Evolutionary conservation across 37 sponge, comb jelly and placozoan species (phyloP), one percentile per base, ranked within the genome.

Genomic region (Chondrosia reniformis): DNA sequence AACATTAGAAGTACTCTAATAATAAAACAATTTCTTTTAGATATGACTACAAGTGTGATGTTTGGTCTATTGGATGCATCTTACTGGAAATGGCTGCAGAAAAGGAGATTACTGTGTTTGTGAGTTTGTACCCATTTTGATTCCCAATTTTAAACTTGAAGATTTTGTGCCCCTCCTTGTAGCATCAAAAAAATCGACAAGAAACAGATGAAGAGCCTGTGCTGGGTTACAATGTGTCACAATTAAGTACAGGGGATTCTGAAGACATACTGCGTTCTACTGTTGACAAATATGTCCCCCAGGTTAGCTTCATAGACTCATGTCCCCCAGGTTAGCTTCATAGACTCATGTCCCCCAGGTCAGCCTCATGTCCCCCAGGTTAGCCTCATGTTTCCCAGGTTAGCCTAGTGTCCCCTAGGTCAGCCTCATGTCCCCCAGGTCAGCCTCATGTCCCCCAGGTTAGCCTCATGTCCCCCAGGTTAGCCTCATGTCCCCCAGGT

Each of bases 21-120:
- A 31, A 12, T 17, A 49, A 17, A 19, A 19, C 12, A 49, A 49
- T 49, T 12, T 49, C 17, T 12, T 17, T 49, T 45, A 94, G 94
- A 34, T 94, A 94, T 79, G 88, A 89, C 76, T 45, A 34, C 55
- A 87, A 85, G 40, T 94, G 91, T 84, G 96, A 96, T 55, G 90
- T 96, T 46, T 96, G 96, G 96, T 96, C 96, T 10, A 82, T 96
- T 31, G 96, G 96, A 0, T 96, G 96, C 46, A 79, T 96, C 0
- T 75, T 96, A 55, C 87, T 89, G 84, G 96, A 96, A 67, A 96
- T 96, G 96, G 80, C 91, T 33, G 85, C 86, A 30, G 61, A 41
- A 17, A 40, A 54, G 0, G 76, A 84, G 54, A 61, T 45, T 25
- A 82, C 83, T 81, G 62, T 94, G 32, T 79, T 56, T 81, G 94